Evolutionary conservation across 1,140 invertebrate genomes (phyloP).

Genomic region (Drosophila nigrodunni): DNA sequence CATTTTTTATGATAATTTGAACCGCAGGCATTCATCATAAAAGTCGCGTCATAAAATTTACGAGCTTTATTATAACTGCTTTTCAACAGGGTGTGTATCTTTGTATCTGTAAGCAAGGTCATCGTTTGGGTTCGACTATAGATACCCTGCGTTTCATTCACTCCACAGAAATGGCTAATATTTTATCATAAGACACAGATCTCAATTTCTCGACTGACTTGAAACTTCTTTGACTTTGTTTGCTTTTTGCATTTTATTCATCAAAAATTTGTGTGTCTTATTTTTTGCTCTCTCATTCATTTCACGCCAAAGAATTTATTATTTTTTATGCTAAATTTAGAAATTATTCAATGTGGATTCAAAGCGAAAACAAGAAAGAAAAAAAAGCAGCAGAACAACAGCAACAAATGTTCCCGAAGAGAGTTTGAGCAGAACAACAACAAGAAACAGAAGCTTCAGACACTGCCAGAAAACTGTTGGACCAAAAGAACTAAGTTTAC

Average conservation of each 20-base stretch:
- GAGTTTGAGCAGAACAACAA: neutral
- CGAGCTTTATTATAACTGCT: slow-evolving; percentile 48
- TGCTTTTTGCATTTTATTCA: slow-evolving; percentile 50
- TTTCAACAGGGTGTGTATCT: slow-evolving; percentile 29
- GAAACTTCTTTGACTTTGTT: neutral
- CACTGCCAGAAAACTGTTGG: slow-evolving; percentile 15
- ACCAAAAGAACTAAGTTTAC: neutral
- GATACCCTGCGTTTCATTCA: neutral
- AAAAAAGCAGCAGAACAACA: slow-evolving; percentile 14
- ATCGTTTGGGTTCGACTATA: slow-evolving; percentile 1
- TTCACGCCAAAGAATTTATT: slow-evolving; percentile 54
- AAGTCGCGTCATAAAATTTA: slow-evolving; percentile 54
- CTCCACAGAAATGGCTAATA: neutral
- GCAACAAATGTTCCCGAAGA: slow-evolving; percentile 19
- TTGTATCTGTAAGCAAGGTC: slow-evolving; percentile 13
- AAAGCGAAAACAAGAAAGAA: slow-evolving; percentile 46
- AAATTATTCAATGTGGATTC: slow-evolving; percentile 74
- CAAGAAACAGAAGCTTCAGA: slow-evolving; percentile 3
- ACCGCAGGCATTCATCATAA: slow-evolving; percentile 37
- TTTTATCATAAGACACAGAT: neutral
- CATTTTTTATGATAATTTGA: slow-evolving; percentile 59
- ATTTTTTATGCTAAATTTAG: slow-evolving; percentile 76
- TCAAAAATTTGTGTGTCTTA: slow-evolving; percentile 42
- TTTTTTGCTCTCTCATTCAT: slow-evolving; percentile 34
- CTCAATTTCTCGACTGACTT: neutral